These are phyloP conservation scores for Pherbina coryleti DNA, from an alignment of 2,888 invertebrate genomes.

Conservation along the genomic window DNA sequence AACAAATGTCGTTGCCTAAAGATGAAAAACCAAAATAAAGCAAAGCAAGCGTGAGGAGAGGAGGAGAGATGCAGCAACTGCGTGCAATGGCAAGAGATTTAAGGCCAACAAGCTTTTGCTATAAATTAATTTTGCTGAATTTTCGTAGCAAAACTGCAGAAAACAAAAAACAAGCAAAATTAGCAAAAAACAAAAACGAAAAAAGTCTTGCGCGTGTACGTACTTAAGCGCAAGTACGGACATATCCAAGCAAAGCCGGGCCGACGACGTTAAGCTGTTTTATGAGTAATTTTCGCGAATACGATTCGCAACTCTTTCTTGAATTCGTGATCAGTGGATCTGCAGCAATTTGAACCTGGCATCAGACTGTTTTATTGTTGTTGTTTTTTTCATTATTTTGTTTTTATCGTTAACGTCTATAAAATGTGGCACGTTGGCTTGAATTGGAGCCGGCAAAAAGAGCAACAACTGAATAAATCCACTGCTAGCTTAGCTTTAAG, in stretches of 20 bases:
- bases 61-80: background rate
- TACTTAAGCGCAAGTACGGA: conserved; percentile 32
- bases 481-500: background rate
- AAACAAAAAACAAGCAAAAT: background rate
- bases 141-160: background rate
- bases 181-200: background rate
- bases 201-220: conserved; percentile 36
- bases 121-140: background rate
- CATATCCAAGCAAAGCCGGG: conserved; percentile 29
- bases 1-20: background rate
- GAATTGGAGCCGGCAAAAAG: background rate
- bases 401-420: background rate
- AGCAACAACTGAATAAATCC: too few relatives aligned
- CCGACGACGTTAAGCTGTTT: conserved; percentile 4
- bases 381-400: background rate
- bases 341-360: conserved; percentile 4
- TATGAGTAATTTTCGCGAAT: conserved; percentile 35
- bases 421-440: conserved; percentile 10
- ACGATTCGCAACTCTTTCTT: conserved; percentile 6
- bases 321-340: conserved; percentile 19
- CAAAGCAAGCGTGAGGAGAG: background rate
- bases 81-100: conserved; percentile 9
- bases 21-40: background rate
- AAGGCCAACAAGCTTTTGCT: conserved; percentile 9
- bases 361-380: background rate